Base-by-base conservation (phyloP, 2,888 invertebrate species). In the Lithophane ornitopus region DNA sequence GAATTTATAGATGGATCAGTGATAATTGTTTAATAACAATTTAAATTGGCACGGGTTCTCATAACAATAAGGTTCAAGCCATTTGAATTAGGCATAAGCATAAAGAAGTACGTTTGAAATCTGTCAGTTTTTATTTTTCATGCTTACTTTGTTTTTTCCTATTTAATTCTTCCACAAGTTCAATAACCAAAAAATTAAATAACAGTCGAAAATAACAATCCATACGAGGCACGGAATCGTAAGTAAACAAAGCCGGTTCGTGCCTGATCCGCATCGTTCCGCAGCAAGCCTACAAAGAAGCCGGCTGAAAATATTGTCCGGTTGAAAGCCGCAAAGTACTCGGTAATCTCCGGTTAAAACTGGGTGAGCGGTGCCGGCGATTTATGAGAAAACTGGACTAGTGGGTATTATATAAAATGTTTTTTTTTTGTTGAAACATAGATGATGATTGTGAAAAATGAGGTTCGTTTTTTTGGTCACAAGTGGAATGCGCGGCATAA, bases 291-390 rank as follows among this genome's bases (percentile, higher is more conserved):
- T 85, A 88, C 88, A 89, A 86, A 86, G 85, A 85, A 81, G 74
- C 72, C 78, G 78, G 81, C 69, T 85, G 88, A 88, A 91, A 91
- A 93, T 93, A 94, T 93, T 91, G 94, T 92, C 92, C 92, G 90
- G 91, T 90, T 90, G 91, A 92, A 92, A 94, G 92, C 93, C 93
- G 88, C 94, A 93, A 93, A 93, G 94, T 91, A 91, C 90, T 90
- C 89, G 85, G 92, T 94, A 94, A 94, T 94, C 94, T 90, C 88
- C 87, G 82, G 88, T 87, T 89, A 90, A 91, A 90, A 90, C 89
- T 77, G 88, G 88, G 87, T 87, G 87, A 89, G 87, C 87, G 71
- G 76, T 82, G 80, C 74, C 70, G 72, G 82, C 85, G 85, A 89
- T 89, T 90, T 90, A 90, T 88, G 89, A 80, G 70, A 39, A 62